Percentiles rank a stretch among this genome's conserved stretches.
Evolutionary conservation across 1,140 invertebrate species (phyloP).

Genomic region (Procambarus clarkii): DNA sequence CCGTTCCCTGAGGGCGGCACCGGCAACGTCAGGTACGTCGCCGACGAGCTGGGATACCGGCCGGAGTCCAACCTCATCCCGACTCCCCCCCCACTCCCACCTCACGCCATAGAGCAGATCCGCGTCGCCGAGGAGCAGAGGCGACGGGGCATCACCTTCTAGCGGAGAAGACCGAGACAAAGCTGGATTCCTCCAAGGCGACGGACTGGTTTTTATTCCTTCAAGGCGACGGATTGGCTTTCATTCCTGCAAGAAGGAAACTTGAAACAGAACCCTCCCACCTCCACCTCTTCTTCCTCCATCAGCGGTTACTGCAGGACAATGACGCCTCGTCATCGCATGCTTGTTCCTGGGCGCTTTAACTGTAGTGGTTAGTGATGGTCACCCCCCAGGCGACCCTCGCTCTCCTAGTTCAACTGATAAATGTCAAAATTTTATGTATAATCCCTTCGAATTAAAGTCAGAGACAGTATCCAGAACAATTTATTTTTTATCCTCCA

Average conservation of each 20-base stretch:
- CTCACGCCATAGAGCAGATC: constrained; percentile 24
- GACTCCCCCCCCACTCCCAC: background rate
- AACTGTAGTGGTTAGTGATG: background rate
- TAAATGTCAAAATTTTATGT: background rate
- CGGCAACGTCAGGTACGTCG: background rate
- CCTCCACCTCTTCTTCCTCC: background rate
- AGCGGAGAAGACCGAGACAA: background rate
- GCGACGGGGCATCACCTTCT: background rate
- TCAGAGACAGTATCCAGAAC: background rate
- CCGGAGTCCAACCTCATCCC: constrained; percentile 1
- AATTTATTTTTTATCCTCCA: background rate
- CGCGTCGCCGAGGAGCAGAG: constrained; percentile 11
- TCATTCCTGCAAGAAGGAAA: background rate
- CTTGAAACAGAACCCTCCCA: background rate
- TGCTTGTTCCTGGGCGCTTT: background rate
- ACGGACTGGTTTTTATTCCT: background rate
- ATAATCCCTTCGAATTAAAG: background rate
- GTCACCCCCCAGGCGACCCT: background rate
- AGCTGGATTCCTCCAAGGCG: background rate
- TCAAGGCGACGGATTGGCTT: background rate
- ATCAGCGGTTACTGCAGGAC: background rate
- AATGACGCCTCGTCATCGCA: background rate
- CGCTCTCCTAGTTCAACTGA: background rate
- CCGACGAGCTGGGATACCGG: constrained; percentile 2
- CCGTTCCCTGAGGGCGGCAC: constrained; percentile 23